Conservation (phyloP, 2,797 vertebrate genomes). For the Tapirus indicus region DNA sequence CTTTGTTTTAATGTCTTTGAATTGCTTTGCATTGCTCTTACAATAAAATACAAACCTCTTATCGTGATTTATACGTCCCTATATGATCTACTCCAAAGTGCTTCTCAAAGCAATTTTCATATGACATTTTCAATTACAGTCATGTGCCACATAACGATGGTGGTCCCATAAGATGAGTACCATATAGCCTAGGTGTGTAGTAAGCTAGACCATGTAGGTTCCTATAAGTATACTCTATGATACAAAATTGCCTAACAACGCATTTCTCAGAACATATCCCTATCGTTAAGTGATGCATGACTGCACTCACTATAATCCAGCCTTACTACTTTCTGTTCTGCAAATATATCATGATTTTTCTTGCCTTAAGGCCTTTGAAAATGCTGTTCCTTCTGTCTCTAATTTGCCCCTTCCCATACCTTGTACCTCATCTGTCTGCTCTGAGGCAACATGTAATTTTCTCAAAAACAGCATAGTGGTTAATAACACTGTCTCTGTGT, state of each 20-base stretch:
- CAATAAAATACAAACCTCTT: conserved; percentile 17
- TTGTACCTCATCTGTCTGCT: conserved; percentile 31
- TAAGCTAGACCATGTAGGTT: too few species aligned
- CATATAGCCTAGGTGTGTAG: too few species aligned
- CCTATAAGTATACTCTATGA: too few species aligned
- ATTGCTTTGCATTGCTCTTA: conserved; percentile 19
- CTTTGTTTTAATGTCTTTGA: background rate
- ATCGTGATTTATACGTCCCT: background rate
- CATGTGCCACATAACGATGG: too few species aligned
- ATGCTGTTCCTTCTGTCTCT: background rate
- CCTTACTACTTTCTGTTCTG: background rate
- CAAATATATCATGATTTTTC: conserved; percentile 16
- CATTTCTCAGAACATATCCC: too few species aligned
- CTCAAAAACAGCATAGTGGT: background rate
- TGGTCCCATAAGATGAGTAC: too few species aligned
- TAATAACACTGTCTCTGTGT: background rate
- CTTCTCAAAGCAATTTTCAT: conserved; percentile 40
- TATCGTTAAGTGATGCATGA: too few species aligned
- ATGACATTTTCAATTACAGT: conserved; percentile 12
- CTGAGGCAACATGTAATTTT: conserved; percentile 10
- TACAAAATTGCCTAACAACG: too few species aligned
- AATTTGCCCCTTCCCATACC: background rate
- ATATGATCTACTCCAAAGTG: background rate
- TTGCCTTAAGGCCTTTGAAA: background rate
- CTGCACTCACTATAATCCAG: background rate